Evolutionary conservation across 2,888 invertebrate species (phyloP), one percentile per base, ranked within the genome.

Genomic region (Synanthedon tipuliformis): DNA sequence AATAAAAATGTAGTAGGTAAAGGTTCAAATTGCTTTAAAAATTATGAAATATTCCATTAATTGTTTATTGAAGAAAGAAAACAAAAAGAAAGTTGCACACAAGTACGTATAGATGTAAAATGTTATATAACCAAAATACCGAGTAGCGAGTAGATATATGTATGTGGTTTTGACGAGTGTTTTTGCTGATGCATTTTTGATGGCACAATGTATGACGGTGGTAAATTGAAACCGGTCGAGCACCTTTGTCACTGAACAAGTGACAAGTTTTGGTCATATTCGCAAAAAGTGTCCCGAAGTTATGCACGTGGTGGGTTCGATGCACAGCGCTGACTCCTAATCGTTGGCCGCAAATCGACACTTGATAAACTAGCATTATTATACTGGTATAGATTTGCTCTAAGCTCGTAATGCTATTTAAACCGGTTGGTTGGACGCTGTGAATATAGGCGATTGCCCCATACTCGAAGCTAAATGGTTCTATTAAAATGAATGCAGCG

Each of bases 111-210:
- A 34, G 10, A 10, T 34, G 34, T 34, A 34, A 34, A 34, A 10
- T 34, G 8, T 7, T 34, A 34, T 34, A 34, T 34, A 34, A 34
- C 8, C 10, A 10, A 34, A 34, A 34, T 34, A 34, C 34, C 34
- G 34, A 10, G 34, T 34, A 10, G 34, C 34, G 34, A 8, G 27
- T 34, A 18, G 18, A 23, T 23, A 8, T 34, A 34, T 34, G 27
- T 34, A 34, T 7, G 27, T 73, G 78, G 78, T 79, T 84, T 83
- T 82, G 83, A 83, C 74, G 81, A 79, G 76, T 81, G 79, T 81
- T 82, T 82, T 81, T 82, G 78, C 81, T 80, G 83, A 84, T 78
- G 78, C 76, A 73, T 76, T 78, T 80, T 78, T 84, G 83, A 82
- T 68, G 77, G 69, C 60, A 64, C 61, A 71, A 73, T 45, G 54